Evolutionary conservation across 1,140 invertebrate genomes (phyloP), one percentile per base, ranked within the genome.

Genomic region (Zaprionus kolodkinae): DNA sequence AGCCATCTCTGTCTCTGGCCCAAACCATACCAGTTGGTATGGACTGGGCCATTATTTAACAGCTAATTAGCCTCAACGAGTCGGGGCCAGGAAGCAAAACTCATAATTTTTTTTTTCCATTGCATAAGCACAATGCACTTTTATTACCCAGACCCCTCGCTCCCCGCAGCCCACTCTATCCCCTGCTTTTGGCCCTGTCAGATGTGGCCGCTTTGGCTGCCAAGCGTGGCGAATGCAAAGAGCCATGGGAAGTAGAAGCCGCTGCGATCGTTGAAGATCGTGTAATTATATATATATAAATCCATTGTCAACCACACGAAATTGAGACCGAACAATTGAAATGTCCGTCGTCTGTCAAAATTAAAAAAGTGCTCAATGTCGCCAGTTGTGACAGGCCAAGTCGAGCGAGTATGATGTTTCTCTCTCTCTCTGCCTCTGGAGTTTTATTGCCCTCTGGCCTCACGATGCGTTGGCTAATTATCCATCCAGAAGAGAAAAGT

Each of bases 231-330:
- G 85, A 87, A 88, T 71, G 79, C 78, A n/a, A 45, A 66, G 65
- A 88, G 82, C 67, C 77, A 67, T 88, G 77, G 85, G 85, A 87
- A 88, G 17, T 50, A 21, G n/a, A n/a, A n/a, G 77, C 67, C 56
- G 40, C 67, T 50, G 40, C n/a, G 40, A 72, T 84, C 27, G 27
- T 3, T 88, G 84, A 84, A 87, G 84, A 87, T 87, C 80, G 64
- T 87, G 84, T 87, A 87, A 87, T 87, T 83, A 87, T 87, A 87
- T 88, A 88, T 79, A 74, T 80, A 87, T 83, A 88, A 83, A n/a
- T n/a, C 83, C 83, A 87, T 87, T 87, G 83, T 87, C 83, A 88
- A 83, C 83, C 84, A 74, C 84, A 78, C 83, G 84, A 87, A 88
- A 87, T 88, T 87, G 80, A 87, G 83, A 88, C 84, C 84, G 59